phyloP scores from a whole-genome alignment of 2,797 vertebrate species.

The Pseudocheirus occidentalis region DNA sequence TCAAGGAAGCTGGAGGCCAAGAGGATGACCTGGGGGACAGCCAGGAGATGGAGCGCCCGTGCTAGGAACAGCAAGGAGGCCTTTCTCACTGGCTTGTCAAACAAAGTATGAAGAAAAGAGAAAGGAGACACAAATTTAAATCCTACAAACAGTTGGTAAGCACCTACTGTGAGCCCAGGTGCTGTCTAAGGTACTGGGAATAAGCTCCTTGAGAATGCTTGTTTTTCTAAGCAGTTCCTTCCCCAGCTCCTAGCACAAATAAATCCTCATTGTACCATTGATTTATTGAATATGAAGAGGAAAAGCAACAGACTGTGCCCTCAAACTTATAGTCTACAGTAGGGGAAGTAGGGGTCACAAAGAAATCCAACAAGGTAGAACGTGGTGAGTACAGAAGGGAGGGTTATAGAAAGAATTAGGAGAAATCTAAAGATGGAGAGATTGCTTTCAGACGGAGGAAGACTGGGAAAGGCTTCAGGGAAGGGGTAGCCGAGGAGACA shows the following conservation, averaged over 20 bases:
- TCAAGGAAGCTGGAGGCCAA: neutral
- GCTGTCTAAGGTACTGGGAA: neutral
- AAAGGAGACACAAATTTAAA: neutral
- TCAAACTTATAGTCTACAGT: neutral
- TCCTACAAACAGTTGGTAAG: neutral
- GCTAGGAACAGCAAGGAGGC: neutral
- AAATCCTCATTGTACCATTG: neutral
- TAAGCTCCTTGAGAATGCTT: neutral
- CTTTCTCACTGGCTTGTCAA: neutral
- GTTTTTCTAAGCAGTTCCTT: neutral
- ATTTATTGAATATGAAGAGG: neutral
- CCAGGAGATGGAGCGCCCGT: neutral
- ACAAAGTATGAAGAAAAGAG: neutral
- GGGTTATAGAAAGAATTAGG: neutral
- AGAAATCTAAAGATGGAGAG: neutral
- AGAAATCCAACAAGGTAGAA: neutral
- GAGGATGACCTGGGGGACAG: neutral
- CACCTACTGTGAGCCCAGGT: neutral
- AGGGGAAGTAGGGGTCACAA: neutral
- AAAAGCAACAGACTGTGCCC: neutral
- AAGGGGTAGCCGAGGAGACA: neutral
- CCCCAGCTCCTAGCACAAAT: neutral
- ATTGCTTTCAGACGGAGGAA: neutral
- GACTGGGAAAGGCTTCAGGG: neutral
- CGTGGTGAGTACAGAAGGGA: neutral